Percentiles rank a stretch among this genome's conserved stretches.
Evolutionary conservation across 2,113 vertebrate genomes (phyloP).

Genomic region (Mobula birostris): DNA sequence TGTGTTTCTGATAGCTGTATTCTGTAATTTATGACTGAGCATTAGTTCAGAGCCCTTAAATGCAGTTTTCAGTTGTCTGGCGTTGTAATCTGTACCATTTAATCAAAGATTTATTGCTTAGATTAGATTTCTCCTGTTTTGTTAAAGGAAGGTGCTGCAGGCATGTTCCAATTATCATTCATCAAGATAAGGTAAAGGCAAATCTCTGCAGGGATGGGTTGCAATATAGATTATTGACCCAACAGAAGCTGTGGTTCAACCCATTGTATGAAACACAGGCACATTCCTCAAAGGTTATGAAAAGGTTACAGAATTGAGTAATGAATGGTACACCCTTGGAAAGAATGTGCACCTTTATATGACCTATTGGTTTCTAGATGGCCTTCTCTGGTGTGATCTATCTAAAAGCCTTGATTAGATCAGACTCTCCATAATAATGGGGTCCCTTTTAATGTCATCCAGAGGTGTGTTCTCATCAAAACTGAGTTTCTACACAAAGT

Average conservation of each 20-base stretch:
- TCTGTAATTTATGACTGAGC: not conserved
- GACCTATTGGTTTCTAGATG: conserved; percentile 2
- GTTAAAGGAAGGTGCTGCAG: conserved; percentile 28
- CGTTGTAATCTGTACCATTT: not conserved
- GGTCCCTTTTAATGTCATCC: conserved; percentile 20
- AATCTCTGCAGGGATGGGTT: conserved; percentile 5
- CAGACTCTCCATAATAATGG: conserved; percentile 8
- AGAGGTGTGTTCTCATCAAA: not conserved
- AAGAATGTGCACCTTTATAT: conserved; percentile 6
- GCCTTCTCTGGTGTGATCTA: not conserved
- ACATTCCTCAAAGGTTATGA: conserved; percentile 1
- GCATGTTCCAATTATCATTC: conserved; percentile 28
- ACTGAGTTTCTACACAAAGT: not conserved
- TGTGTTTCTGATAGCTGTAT: not conserved
- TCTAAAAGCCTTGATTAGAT: not conserved
- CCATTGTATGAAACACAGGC: not conserved
- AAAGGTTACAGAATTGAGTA: not conserved
- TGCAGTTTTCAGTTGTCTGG: not conserved
- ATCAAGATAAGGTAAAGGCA: conserved; percentile 31
- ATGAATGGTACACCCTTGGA: conserved; percentile 16
- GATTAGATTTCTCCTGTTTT: conserved; percentile 31
- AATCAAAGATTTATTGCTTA: not conserved
- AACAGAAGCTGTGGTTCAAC: not conserved
- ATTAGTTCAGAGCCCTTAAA: not conserved
- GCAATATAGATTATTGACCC: conserved; percentile 13